These are phyloP conservation scores for Anhinga rufa DNA, from an alignment of 2,113 vertebrate species.

Conservation along the genomic window DNA sequence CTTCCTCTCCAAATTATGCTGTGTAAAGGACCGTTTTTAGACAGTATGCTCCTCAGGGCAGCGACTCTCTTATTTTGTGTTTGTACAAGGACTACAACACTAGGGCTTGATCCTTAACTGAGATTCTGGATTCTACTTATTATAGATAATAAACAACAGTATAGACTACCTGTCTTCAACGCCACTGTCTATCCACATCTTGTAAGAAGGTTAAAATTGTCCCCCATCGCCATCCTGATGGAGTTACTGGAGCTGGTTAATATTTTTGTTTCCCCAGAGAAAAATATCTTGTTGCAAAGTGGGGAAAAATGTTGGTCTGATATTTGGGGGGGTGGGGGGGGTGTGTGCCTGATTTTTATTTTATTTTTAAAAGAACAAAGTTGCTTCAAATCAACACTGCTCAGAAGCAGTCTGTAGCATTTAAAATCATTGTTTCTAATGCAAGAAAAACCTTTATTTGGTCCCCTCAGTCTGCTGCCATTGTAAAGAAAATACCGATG, in stretches of 20 bases:
- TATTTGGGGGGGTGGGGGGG: background rate
- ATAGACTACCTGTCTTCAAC: background rate
- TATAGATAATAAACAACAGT: slow-evolving; percentile 27
- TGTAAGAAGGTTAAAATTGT: background rate
- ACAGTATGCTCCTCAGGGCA: background rate
- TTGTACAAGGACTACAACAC: background rate
- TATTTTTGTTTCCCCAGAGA: background rate
- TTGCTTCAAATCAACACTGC: background rate
- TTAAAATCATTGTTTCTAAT: background rate
- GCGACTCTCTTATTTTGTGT: background rate
- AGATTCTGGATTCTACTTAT: slow-evolving; percentile 25
- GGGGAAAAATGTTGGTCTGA: background rate
- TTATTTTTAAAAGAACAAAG: background rate
- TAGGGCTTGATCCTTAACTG: background rate
- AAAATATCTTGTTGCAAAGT: background rate
- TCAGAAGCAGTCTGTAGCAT: background rate
- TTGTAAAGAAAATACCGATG: background rate
- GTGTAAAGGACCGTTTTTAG: background rate
- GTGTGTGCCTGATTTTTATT: background rate
- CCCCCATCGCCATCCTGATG: background rate
- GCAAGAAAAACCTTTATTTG: background rate
- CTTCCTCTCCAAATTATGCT: background rate
- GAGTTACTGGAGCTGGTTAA: background rate
- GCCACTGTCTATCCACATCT: background rate
- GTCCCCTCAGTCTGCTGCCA: background rate